Evolutionary conservation across 2,113 vertebrate genomes (phyloP), one percentile per base, ranked within the genome.

Genomic region (Odocoileus virginianus): DNA sequence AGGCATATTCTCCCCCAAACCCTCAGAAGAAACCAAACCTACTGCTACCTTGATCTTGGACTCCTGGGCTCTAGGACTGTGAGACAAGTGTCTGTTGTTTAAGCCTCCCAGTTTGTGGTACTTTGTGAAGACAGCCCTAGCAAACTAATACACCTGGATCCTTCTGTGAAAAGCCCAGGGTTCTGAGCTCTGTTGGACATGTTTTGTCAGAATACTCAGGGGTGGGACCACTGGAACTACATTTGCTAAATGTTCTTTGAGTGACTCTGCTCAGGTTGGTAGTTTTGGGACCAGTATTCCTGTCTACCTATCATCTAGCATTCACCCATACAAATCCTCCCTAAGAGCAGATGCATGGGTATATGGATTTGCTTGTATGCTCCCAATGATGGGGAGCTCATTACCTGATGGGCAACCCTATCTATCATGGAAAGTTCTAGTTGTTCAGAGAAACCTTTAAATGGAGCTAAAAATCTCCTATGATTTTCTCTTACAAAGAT

Each of bases 391-490:
- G 47, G 74, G 57, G 36, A 14, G 10, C 82, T 78, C 52, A 43
- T 83, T 33, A 50, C 3, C 23, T 43, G 0, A 52, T 33, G 36
- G 21, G 2, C 19, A 16, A 12, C 14, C 47, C 2, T 2, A 33
- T 33, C 11, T 33, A 55, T 60, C 27, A 36, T 16, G 16, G 58
- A n/a, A 52, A 67, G 3, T 30, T 74, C 19, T 19, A n/a, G 33
- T 3, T 88, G 28, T 92, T 84, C 54, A 82, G 52, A 94, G 79
- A 54, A 76, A 58, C 64, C 30, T 78, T 57, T 36, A 87, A 71
- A 21, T 47, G 52, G 15, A 23, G 2, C 15, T 54, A 64, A 76
- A 71, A 84, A 30, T 47, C 40, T 6, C 5, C 54, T 50, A 2
- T 36, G 13, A 33, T 81, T 94, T 67, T 79, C 27, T 87, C 36